These are phyloP conservation scores for Spizella passerina DNA, from an alignment of 2,797 vertebrate species.

Conservation along the genomic window DNA sequence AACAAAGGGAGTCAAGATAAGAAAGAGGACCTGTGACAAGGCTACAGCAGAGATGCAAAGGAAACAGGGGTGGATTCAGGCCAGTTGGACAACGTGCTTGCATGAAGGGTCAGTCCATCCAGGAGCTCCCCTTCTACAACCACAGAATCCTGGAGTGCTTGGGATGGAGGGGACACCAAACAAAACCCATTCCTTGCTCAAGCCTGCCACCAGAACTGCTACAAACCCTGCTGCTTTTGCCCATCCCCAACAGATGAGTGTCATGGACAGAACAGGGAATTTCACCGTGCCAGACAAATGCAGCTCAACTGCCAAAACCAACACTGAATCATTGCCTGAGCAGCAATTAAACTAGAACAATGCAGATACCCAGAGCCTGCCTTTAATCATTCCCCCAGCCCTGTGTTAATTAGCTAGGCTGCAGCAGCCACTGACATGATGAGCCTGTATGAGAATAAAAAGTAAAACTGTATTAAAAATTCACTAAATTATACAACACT, in stretches of 20 bases:
- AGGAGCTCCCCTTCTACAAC: background rate
- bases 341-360: constrained; percentile 41
- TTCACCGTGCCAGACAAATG: background rate
- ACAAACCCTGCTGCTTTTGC: background rate
- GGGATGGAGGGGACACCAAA: background rate
- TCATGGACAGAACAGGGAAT: background rate
- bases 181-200: background rate
- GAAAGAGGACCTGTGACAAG: background rate
- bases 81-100: accelerated
- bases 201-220: background rate
- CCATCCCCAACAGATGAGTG: background rate
- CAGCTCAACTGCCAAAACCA: constrained; percentile 38
- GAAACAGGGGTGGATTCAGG: too few relatives aligned
- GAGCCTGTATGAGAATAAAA: background rate
- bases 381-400: constrained; percentile 4
- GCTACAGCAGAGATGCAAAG: background rate
- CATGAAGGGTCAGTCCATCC: background rate
- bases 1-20: background rate
- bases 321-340: background rate
- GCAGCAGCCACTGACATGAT: background rate
- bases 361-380: background rate
- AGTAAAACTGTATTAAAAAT: constrained; percentile 17
- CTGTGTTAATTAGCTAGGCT: constrained; percentile 29
- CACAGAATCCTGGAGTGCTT: background rate
- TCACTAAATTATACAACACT: constrained; percentile 5